Conservation (phyloP, 2,888 invertebrate species). For the Bugulina stolonifera region DNA sequence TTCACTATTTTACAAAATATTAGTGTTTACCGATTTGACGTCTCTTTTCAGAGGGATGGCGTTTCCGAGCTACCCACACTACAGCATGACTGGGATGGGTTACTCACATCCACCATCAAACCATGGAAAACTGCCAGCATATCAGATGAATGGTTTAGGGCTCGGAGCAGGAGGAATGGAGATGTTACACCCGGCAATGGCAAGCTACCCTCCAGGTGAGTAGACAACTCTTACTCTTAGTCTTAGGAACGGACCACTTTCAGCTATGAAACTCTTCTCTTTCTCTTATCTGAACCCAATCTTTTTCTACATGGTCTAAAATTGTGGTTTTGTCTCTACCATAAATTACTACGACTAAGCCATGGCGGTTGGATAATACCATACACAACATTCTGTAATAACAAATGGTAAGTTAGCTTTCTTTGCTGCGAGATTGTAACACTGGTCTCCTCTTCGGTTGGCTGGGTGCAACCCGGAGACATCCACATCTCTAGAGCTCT, state of each 20-base stretch:
- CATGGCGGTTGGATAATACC: not conserved
- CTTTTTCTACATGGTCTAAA: not conserved
- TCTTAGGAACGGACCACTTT: too few relatives aligned
- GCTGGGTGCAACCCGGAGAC: too few relatives aligned
- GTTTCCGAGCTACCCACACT: conserved; percentile 15
- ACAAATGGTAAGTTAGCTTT: too few relatives aligned
- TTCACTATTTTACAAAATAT: too few relatives aligned
- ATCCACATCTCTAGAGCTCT: too few relatives aligned
- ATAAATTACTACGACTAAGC: not conserved
- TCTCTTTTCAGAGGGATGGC: conserved; percentile 25
- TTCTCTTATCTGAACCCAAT: not conserved
- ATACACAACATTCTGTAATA: too few relatives aligned
- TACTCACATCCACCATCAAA: conserved; percentile 33
- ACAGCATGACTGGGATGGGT: conserved; percentile 16
- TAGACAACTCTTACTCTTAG: not conserved
- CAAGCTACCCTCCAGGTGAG: conserved; percentile 7
- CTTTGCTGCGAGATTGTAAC: too few relatives aligned
- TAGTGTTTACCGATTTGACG: too few relatives aligned
- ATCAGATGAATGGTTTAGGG: conserved; percentile 48
- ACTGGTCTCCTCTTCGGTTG: too few relatives aligned
- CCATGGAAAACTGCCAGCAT: conserved; percentile 35
- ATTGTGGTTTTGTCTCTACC: not conserved
- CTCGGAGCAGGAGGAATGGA: conserved; percentile 35
- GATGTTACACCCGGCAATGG: conserved; percentile 44
- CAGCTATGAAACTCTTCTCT: too few relatives aligned